Evolutionary conservation across 92 coral and sea anemone species (phyloP), one percentile per base, ranked within the genome.

Genomic region (Zoanthus gigantus): DNA sequence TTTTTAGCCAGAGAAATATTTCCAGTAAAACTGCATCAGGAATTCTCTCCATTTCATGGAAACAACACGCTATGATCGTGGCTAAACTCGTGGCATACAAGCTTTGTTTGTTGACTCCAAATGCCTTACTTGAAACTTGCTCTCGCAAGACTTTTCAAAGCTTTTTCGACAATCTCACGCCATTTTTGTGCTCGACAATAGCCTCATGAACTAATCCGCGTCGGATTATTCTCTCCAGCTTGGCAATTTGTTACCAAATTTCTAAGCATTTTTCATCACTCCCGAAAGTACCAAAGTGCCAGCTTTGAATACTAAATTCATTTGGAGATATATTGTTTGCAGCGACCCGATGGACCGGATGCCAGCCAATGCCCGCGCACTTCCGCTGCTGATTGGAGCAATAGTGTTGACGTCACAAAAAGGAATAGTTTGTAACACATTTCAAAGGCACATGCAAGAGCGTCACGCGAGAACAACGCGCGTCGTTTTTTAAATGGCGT

Each of bases 1-100:
- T 94, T 37, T 90, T 88, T 0, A 97, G 86, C 85, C 91, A 94
- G 73, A 89, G 90, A 87, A 97, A 97, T 18, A 97, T 90, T 87
- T 97, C 95, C 23, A 97, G 90, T 67, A 97, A 83, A 66, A 97
- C 89, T 37, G 99, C 94, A 86, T 97, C 99, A 82, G 99, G 98
- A 29, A 97, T 93, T 61, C 87, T 92, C 90, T 95, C 99, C 94
- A 91, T 91, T 61, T 87, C 85, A 57, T 67, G 85, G 85, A 67
- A 65, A 63, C 85, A 61, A 81, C 74, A 81, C 85, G 75, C 60
- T 67, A 66, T 81, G 57, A 80, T 80, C 58, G 23, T 52, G 74
- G 74, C 75, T 12, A 66, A 65, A 81, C 85, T 81, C 85, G 85
- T 81, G 85, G 85, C 76, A 60, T 81, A 81, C 85, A 81, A 81